These are phyloP conservation scores for Lasius fuliginosus DNA, from an alignment of 2,888 invertebrate genomes.

Conservation along the genomic window DNA sequence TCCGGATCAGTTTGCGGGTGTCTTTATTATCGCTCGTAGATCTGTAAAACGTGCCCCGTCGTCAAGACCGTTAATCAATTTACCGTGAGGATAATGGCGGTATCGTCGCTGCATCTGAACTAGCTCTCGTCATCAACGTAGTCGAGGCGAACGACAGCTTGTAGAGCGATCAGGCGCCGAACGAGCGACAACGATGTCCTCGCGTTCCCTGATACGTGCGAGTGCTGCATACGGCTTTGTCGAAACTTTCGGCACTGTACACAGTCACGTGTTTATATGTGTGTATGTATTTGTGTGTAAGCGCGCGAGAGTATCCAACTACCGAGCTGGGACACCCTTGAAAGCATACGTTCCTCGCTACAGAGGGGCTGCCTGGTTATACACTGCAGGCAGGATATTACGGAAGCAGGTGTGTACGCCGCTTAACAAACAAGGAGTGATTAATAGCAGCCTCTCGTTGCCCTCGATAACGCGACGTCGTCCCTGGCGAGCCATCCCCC, in stretches of 20 bases:
- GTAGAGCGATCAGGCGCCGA: conserved; percentile 49
- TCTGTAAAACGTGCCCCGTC: background rate
- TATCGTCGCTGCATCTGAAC: conserved; percentile 39
- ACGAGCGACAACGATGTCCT: conserved; percentile 48
- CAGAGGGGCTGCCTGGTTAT: conserved; percentile 59
- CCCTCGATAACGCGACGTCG: conserved; percentile 81
- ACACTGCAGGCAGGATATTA: conserved; percentile 77
- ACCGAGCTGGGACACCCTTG: conserved; percentile 62
- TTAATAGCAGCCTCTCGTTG: conserved; percentile 82
- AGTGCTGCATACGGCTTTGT: conserved; percentile 67
- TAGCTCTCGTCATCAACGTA: conserved; percentile 40
- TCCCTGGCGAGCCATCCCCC: conserved; percentile 76
- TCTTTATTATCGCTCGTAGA: background rate
- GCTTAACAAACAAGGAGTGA: conserved; percentile 85
- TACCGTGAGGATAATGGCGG: conserved; percentile 46
- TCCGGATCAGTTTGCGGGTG: background rate
- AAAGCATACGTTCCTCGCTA: conserved; percentile 57
- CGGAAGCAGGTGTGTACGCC: conserved; percentile 83
- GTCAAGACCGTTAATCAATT: conserved; percentile 42
- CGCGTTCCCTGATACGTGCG: conserved; percentile 52
- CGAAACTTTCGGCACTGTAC: conserved; percentile 67
- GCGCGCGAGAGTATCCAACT: conserved; percentile 53
- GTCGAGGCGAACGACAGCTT: conserved; percentile 46
- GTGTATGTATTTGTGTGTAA: conserved; percentile 35
- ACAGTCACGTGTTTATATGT: conserved; percentile 14